Base-by-base conservation (phyloP, 1,140 invertebrate species). In the Meloidogyne hapla region DNA sequence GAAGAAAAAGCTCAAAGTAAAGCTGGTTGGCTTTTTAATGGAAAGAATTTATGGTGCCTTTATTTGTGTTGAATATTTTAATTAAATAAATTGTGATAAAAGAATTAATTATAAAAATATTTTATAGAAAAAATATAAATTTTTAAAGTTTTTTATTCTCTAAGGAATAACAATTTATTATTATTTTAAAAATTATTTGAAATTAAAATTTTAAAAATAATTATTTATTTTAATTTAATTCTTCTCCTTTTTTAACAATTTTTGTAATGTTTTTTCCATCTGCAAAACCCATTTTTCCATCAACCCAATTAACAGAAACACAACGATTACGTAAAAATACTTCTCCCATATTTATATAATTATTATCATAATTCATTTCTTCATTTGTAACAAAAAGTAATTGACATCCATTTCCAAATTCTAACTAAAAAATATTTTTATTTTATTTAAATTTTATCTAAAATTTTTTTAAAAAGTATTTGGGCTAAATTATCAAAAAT, bases 11-110 rank as follows among this genome's bases (percentile, higher is more conserved):
- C 66, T 26, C 66, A 68, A 42, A 42, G 45, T 42, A 68, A 68
- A 68, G 45, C 66, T 68, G 66, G 66, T 40, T 68, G 66, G 66
- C 45, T 68, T 6, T 33, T 33, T 33, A 33, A 33, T 42, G 45
- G 66, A 40, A n/a, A 42, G 25, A 33, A 33, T 1, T 68, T 18
- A 42, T 68, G 23, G 66, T 68, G 66, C 1, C 64, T 66, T 25
- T 25, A 64, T 23, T 12, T 64, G 62, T 66, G 64, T 23, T 66
- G 64, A n/a, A 18, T 66, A 1, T 23, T 26, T 26, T 0, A 33
- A 2, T 33, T 33, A 5, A 8, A 33, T 33, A 5, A 33, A 33
- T 33, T 33, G 33, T 33, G n/a, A n/a, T n/a, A n/a, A n/a, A n/a
- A n/a, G n/a, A n/a, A n/a, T n/a, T n/a, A n/a, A n/a, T n/a, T n/a